Conservation (phyloP, 2,113 vertebrate genomes). For the Cottus gobio region DNA sequence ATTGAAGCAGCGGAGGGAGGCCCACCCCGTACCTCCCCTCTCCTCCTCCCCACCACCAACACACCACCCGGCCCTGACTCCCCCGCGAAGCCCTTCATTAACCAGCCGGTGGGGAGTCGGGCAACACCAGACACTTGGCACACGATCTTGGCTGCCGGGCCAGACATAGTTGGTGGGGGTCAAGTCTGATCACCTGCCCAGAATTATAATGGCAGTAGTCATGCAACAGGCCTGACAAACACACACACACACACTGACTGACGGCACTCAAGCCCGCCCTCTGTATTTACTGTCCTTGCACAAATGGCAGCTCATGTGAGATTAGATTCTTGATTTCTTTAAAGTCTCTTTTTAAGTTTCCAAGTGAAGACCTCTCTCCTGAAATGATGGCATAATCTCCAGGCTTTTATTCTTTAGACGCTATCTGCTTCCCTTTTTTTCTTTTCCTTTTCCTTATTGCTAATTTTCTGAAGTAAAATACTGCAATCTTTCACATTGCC, state of each 20-base stretch:
- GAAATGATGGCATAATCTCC: neutral
- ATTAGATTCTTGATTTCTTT: neutral
- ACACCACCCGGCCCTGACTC: constrained; percentile 58
- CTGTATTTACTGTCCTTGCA: neutral
- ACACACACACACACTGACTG: constrained; percentile 13
- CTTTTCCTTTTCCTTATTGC: neutral
- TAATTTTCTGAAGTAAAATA: neutral
- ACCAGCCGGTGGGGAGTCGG: constrained; percentile 78
- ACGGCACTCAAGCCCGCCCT: constrained; percentile 28
- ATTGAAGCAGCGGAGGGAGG: constrained; percentile 62
- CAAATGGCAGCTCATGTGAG: constrained; percentile 8
- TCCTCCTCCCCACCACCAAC: constrained; percentile 17
- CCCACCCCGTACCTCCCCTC: constrained; percentile 27
- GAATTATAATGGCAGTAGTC: constrained; percentile 83
- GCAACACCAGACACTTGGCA: constrained; percentile 84
- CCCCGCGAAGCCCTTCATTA: constrained; percentile 82
- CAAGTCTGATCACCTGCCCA: constrained; percentile 84
- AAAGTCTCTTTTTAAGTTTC: neutral
- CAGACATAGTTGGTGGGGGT: constrained; percentile 83
- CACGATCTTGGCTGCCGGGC: constrained; percentile 78
- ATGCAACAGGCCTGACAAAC: constrained; percentile 62
- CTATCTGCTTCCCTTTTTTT: neutral
- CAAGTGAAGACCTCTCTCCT: neutral
- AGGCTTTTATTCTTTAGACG: neutral
- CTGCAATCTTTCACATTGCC: neutral